A percentile compares a stretch with the other conserved stretches of the same genome.
Conservation (phyloP, 1,140 invertebrate genomes). For the Anastrepha obliqua region DNA sequence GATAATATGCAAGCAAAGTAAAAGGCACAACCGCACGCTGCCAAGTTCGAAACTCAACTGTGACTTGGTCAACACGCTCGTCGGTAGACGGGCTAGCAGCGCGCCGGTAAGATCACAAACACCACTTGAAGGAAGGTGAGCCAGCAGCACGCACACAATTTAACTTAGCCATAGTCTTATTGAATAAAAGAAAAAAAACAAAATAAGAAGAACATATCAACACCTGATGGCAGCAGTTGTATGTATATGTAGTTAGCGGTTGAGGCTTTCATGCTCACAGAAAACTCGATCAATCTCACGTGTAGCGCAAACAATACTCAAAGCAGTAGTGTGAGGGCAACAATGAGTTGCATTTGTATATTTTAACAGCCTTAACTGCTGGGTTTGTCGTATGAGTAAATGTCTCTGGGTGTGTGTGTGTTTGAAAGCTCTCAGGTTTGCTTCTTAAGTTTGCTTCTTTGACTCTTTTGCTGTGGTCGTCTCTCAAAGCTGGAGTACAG, state of each 20-base stretch:
- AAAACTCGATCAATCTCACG: neutral
- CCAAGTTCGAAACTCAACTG: slow-evolving; percentile 70
- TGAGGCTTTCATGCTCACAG: neutral
- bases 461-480: no score
- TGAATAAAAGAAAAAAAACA: no score
- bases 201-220: neutral
- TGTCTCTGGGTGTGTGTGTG: neutral
- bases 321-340: neutral
- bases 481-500: neutral
- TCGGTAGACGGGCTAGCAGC: neutral
- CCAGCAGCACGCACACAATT: slow-evolving; percentile 13
- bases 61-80: slow-evolving; percentile 28
- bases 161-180: no score
- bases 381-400: neutral
- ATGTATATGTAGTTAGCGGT: neutral
- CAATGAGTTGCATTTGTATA: slow-evolving; percentile 30
- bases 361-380: neutral
- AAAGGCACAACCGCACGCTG: slow-evolving; percentile 65
- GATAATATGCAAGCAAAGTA: slow-evolving; percentile 37
- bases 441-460: neutral
- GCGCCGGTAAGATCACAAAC: neutral
- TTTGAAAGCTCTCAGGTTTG: neutral
- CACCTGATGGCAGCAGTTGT: neutral
- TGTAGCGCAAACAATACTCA: neutral
- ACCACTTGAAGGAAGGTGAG: slow-evolving; percentile 11